phyloP scores from a whole-genome alignment of 2,113 vertebrate species.

The Pipra filicauda region DNA sequence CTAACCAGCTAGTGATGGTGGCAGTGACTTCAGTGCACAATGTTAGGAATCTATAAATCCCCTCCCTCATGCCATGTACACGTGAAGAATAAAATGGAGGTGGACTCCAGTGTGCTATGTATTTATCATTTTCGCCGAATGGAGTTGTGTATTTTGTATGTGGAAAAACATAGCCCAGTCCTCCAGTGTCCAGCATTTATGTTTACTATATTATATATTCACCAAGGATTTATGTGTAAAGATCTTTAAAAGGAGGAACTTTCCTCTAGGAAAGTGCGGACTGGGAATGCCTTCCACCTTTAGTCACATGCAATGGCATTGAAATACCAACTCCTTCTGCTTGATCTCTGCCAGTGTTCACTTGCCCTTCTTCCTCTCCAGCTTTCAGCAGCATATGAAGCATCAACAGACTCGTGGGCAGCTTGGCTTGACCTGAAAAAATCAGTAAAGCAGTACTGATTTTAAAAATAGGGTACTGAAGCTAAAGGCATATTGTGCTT shows the following conservation, averaged over 20 bases:
- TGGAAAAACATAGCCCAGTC: background rate
- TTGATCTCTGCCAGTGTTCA: slow-evolving; percentile 4
- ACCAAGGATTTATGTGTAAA: background rate
- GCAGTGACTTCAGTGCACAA: background rate
- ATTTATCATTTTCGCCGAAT: background rate
- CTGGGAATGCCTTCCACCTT: background rate
- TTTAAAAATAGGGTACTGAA: slow-evolving; percentile 45
- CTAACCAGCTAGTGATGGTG: background rate
- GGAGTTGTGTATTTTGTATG: background rate
- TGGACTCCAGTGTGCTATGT: background rate
- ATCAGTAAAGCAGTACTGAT: slow-evolving; percentile 1
- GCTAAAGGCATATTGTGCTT: background rate
- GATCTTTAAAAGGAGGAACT: background rate
- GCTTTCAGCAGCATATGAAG: slow-evolving; percentile 39
- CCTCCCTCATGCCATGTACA: rapidly evolving
- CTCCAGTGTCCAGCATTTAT: background rate
- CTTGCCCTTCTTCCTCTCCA: slow-evolving; percentile 29
- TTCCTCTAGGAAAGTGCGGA: background rate
- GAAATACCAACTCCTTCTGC: background rate
- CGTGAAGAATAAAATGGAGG: background rate
- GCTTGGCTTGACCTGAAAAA: slow-evolving; percentile 51
- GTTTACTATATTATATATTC: background rate
- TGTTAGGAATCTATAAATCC: background rate
- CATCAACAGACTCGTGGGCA: slow-evolving; percentile 15
- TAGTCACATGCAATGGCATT: background rate